Evolutionary conservation across 2,888 invertebrate genomes (phyloP).

Genomic region (Dilophus febrilis): DNA sequence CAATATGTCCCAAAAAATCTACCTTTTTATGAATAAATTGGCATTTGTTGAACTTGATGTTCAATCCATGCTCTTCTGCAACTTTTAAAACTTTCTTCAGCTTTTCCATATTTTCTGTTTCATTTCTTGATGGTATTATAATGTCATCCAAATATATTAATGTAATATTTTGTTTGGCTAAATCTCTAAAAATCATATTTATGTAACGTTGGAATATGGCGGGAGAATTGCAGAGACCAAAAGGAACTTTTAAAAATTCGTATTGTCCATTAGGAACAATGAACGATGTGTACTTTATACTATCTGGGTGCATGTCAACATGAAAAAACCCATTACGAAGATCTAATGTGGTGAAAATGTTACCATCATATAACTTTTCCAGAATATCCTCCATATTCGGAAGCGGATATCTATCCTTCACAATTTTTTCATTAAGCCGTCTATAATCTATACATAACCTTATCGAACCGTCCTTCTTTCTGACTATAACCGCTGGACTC

Average conservation of each 20-base stretch:
- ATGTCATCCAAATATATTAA: background rate
- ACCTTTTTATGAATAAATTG: background rate
- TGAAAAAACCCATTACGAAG: background rate
- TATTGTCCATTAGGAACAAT: background rate
- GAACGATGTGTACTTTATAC: background rate
- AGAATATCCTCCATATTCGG: background rate
- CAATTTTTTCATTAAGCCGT: background rate
- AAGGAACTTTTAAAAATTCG: background rate
- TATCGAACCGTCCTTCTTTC: background rate
- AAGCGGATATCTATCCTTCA: background rate
- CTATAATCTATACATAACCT: background rate
- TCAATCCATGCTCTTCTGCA: background rate
- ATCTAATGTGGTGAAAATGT: background rate
- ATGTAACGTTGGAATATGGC: background rate
- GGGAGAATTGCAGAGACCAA: background rate
- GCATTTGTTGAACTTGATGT: background rate
- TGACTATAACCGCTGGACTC: background rate
- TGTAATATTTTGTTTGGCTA: background rate
- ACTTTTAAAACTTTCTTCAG: background rate
- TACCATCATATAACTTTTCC: background rate
- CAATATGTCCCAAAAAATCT: background rate
- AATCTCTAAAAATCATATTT: background rate
- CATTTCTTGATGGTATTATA: background rate
- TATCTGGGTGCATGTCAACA: background rate
- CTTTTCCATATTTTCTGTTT: background rate